Evolutionary conservation across 2,797 vertebrate species (phyloP), one percentile per base, ranked within the genome.

Genomic region (Leptatherina wallacei): DNA sequence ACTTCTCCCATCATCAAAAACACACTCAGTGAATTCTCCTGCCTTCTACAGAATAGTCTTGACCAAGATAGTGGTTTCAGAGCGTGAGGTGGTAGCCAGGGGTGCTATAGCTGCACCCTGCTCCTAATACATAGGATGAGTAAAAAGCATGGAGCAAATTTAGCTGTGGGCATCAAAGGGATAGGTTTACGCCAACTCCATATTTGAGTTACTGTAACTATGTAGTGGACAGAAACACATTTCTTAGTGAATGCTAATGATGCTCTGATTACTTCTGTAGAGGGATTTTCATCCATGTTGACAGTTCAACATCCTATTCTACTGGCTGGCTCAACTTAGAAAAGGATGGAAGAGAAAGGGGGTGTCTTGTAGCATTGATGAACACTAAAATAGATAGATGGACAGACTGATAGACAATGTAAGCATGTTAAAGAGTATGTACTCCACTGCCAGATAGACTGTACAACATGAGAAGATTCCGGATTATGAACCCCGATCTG

Each of bases 1-100:
- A 40, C 56, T 36, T 60, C 56, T 36, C 32, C 55, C 56, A 36
- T 54, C 36, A 62, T 62, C 36, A 56, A 71, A 71, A 55, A 62
- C 69, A 20, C 29, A 32, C 3, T 62, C 51, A 24, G 49, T 62
- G 62, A 55, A 55, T 55, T 62, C 36, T 52, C 20, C 51, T 32
- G 49, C 49, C 27, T 42, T 54, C 36, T 29, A 67, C 35, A 42
- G 54, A 61, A 12, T 63, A 36, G 14, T n/a, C 60, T 71, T 63
- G 51, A 71, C 69, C 69, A 71, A n/a, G 36, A 56, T 40, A 56
- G 27, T 30, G 22, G 13, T 38, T 27, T 22, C 24, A 20, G 57
- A 35, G 16, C 42, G 29, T 4, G 32, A 60, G 57, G 60, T 49
- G 47, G 38, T 51, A 33, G 6, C 42, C 33, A 30, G 13, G n/a